These are phyloP conservation scores for Strigamia crassipes DNA, from an alignment of 2,888 invertebrate genomes.

Conservation along the genomic window DNA sequence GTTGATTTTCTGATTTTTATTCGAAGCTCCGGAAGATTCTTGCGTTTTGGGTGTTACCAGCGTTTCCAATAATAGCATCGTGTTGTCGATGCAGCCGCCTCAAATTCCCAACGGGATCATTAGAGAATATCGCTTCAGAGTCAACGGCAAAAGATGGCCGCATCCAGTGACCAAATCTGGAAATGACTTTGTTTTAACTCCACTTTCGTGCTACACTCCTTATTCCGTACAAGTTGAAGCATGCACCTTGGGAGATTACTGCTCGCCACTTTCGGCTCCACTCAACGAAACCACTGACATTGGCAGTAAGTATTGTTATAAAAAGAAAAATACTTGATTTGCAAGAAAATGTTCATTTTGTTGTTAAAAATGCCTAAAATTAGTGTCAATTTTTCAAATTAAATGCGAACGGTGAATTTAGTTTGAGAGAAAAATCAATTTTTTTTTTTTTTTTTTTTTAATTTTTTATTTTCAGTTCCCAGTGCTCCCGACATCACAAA, in stretches of 20 bases:
- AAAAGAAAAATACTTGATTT: no score
- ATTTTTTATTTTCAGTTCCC: constrained; percentile 43
- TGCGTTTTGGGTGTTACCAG: constrained; percentile 30
- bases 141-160: constrained; percentile 35
- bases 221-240: constrained; percentile 54
- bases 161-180: neutral
- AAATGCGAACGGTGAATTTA: no score
- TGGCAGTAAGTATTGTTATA: constrained; percentile 63
- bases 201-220: constrained; percentile 39
- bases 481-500: constrained; percentile 43
- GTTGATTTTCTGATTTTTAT: neutral
- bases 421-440: neutral
- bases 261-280: constrained; percentile 66
- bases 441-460: neutral
- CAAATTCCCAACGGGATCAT: constrained; percentile 50
- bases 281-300: constrained; percentile 67
- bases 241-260: constrained; percentile 64
- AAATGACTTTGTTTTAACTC: neutral
- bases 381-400: no score
- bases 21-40: constrained; percentile 45
- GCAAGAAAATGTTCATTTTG: no score
- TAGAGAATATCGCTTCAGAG: neutral
- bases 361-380: no score
- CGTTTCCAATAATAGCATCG: constrained; percentile 46
- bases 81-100: constrained; percentile 48